Percentiles rank a stretch among this genome's conserved stretches.
Evolutionary conservation across 2,797 vertebrate species (phyloP).

Genomic region (Eulemur mongoz): DNA sequence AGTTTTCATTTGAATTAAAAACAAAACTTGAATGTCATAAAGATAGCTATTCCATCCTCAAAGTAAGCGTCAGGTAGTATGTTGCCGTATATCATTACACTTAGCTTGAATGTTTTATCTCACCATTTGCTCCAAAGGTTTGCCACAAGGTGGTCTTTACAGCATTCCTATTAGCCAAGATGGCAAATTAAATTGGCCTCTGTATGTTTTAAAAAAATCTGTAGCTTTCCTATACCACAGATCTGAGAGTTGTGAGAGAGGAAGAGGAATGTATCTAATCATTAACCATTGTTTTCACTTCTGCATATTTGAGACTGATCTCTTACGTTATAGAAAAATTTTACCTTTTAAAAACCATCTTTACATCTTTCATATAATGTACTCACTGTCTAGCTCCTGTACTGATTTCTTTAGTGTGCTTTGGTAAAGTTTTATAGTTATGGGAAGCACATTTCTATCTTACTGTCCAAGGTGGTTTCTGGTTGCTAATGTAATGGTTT

Average conservation of each 20-base stretch:
- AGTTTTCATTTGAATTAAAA: slow-evolving; percentile 47
- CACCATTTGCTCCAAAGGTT: not conserved
- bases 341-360: not conserved
- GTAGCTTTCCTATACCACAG: not conserved
- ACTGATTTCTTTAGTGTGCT: slow-evolving; percentile 4
- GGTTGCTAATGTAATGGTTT: slow-evolving; percentile 1
- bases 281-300: not conserved
- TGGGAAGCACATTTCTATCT: slow-evolving; percentile 22
- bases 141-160: not conserved
- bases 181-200: not conserved
- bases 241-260: not conserved
- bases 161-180: not conserved
- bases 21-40: not conserved
- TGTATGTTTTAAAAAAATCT: slow-evolving; percentile 32
- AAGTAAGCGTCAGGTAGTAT: not conserved
- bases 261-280: not conserved
- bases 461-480: slow-evolving; percentile 2
- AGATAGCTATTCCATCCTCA: not conserved
- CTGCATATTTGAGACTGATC: not conserved
- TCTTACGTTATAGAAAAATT: not conserved
- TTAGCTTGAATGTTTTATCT: not conserved
- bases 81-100: not conserved
- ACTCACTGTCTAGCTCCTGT: not conserved
- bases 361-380: not conserved
- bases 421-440: not conserved